Conservation (phyloP, 2,797 vertebrate genomes). For the Anguilla marmorata region DNA sequence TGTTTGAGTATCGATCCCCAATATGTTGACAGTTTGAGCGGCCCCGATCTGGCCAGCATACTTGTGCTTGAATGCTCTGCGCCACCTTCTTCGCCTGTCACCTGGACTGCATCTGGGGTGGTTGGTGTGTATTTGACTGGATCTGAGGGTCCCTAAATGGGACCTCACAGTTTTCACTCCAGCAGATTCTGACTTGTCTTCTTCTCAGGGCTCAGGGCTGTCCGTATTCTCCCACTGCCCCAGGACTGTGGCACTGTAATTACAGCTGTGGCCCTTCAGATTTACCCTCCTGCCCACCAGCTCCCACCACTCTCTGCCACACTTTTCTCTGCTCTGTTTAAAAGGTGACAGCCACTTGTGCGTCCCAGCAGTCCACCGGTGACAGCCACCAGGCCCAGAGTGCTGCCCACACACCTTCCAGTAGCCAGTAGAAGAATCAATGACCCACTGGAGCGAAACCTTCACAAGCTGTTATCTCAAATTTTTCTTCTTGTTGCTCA, state of each 20-base stretch:
- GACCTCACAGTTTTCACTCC: constrained; percentile 31
- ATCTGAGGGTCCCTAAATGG: constrained; percentile 6
- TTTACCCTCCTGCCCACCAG: not conserved
- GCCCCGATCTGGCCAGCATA: not conserved
- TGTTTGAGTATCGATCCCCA: constrained; percentile 29
- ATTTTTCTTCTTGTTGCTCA: constrained; percentile 19
- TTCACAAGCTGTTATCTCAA: constrained; percentile 20
- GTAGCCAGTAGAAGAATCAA: constrained; percentile 33
- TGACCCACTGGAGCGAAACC: constrained; percentile 33
- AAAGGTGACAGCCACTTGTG: constrained; percentile 28
- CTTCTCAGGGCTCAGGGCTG: constrained; percentile 45
- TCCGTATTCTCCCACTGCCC: constrained; percentile 29
- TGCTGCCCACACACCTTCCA: constrained; percentile 21
- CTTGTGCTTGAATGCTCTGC: constrained; percentile 15
- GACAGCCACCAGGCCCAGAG: constrained; percentile 31
- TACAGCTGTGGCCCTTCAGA: constrained; percentile 8
- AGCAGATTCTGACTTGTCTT: constrained; percentile 42
- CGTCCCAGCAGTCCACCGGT: constrained; percentile 28
- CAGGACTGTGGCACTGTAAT: constrained; percentile 21
- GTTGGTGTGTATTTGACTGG: not conserved
- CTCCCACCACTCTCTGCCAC: not conserved
- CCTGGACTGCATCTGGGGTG: not conserved
- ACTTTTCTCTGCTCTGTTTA: constrained; percentile 21
- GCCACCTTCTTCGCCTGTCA: not conserved
- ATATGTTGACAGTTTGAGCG: constrained; percentile 29